Evolutionary conservation across 37 sponge, comb jelly and placozoan genomes (phyloP), one percentile per base, ranked within the genome.

Genomic region (Chondrilla cf. caribensis): DNA sequence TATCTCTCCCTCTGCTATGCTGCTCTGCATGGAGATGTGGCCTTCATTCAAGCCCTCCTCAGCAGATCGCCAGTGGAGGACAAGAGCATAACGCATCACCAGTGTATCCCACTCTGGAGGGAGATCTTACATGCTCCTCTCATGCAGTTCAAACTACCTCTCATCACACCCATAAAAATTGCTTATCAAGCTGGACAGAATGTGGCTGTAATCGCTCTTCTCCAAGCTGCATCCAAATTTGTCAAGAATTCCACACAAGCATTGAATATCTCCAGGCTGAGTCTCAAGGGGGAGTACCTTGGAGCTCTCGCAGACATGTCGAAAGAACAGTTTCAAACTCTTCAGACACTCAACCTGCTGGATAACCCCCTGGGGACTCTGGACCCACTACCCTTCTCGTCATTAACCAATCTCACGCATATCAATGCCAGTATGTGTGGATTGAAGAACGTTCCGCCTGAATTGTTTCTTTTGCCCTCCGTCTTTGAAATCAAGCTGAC

Each of bases 1-100:
- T 91, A 67, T 66, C 78, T 91, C 18, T 40, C 60, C 8, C 85
- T 91, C 25, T 91, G 92, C 37, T 86, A 79, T 28, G 88, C 92
- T 58, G 85, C 88, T 28, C 67, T 62, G 24, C 58, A 78, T 22
- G 79, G 79, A 24, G 88, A 91, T n/a, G 43, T 25, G 0, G 47
- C 41, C 21, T 78, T 62, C 44, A 85, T 91, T 39, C 31, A n/a
- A 9, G 44, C 21, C 0, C 76, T 73, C 24, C 44, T 73, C 24
- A 37, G 25, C 43, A 38, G 7, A 25, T 21, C 7, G 0, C 68
- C 32, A 28, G 1, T 19, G 1, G 25, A 37, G 24, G 64, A 62
- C 29, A 40, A 73, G 76, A 24, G 0, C 6, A 3, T 31, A 35
- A 21, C 38, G 21, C 37, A 68, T 28, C 2, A 40, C 11, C 2